Conservation (phyloP, 2,113 vertebrate genomes). For the Fukomys damarensis region DNA sequence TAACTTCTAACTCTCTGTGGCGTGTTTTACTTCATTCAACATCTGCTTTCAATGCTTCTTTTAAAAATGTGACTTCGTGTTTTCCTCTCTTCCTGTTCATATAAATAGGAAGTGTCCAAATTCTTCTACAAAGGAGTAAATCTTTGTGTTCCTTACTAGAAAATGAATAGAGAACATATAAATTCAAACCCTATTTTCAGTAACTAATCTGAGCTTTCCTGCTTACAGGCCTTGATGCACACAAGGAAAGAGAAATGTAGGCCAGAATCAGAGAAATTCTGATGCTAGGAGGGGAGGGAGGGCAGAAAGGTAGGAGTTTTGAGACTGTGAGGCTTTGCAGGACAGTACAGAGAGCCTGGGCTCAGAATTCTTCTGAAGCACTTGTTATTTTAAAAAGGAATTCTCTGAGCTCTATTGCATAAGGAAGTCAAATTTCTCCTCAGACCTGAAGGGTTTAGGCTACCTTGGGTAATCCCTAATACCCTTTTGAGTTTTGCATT, state of each 20-base stretch:
- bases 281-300: not conserved
- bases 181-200: not conserved
- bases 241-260: not conserved
- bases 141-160: not conserved
- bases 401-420: not conserved
- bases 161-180: not conserved
- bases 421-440: not conserved
- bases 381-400: too few relatives aligned
- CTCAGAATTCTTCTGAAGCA: not conserved
- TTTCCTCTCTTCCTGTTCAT: not conserved
- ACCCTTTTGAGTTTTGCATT: not conserved
- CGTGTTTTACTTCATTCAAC: not conserved
- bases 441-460: not conserved
- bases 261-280: not conserved
- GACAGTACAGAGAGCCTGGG: not conserved
- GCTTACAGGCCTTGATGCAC: not conserved
- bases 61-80: not conserved
- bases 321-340: not conserved
- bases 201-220: not conserved
- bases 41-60: not conserved
- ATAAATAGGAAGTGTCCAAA: not conserved
- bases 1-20: not conserved
- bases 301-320: not conserved
- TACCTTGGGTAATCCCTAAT: not conserved
- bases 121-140: not conserved